These are phyloP conservation scores for Zoanthus gigantus DNA, from an alignment of 92 coral and sea anemone genomes.

Conservation along the genomic window DNA sequence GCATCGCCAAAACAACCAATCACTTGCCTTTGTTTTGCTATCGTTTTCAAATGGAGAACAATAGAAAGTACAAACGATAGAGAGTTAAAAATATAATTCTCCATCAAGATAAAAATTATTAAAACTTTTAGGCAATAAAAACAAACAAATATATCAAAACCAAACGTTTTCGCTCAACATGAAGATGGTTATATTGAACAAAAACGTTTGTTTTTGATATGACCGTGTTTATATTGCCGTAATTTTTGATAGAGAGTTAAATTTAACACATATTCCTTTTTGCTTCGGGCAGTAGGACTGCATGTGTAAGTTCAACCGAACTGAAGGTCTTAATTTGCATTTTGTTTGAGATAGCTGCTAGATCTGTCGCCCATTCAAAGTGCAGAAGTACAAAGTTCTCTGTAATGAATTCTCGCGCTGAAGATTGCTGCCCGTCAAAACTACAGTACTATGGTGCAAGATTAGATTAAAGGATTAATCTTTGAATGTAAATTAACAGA, in stretches of 20 bases:
- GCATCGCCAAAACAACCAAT: constrained; percentile 31
- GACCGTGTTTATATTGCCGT: no score
- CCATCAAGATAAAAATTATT: no score
- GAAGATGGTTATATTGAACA: no score
- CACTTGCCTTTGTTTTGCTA: constrained; percentile 4
- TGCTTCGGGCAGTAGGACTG: background rate
- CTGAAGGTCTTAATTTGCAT: constrained; percentile 11
- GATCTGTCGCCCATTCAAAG: background rate
- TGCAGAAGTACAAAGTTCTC: background rate
- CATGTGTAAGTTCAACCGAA: background rate
- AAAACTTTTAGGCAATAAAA: no score
- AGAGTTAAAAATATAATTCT: background rate
- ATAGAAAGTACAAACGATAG: constrained; percentile 21
- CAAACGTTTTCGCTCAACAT: no score
- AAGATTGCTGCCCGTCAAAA: background rate
- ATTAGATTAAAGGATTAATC: background rate
- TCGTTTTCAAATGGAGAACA: constrained; percentile 35
- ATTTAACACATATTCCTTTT: constrained; percentile 27
- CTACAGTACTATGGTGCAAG: background rate
- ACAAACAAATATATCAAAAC: no score
- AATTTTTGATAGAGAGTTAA: background rate
- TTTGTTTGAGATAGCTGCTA: background rate
- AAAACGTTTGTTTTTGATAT: no score
- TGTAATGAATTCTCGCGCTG: background rate
- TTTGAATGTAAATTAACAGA: background rate